Evolutionary conservation across 2,797 vertebrate species (phyloP), one percentile per base, ranked within the genome.

Genomic region (Pempheris klunzingeri): DNA sequence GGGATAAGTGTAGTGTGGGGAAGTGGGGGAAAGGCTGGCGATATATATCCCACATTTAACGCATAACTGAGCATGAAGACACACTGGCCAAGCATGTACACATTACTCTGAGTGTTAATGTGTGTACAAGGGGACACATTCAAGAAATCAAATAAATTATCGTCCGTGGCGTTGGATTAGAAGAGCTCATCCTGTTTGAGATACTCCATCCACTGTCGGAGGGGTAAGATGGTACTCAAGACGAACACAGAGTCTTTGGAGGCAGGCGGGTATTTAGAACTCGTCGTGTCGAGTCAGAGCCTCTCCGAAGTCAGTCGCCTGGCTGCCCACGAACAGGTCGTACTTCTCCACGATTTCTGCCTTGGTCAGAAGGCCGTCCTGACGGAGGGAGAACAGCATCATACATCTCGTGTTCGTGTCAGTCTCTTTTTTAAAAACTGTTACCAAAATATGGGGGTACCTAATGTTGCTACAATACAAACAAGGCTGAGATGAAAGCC

Each of bases 291-390:
- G 95, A 84, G 97, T 97, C 86, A 99, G 92, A 59, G 98, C 98
- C 83, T 99, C 98, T 28, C 98, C 98, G 5, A 99, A 99, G 94
- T 99, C 97, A 30, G 98, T 99, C n/a, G 97, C 98, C 91, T 99
- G 98, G 89, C 98, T 99, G 68, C 98, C 98, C 80, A 99, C 98
- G 69, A 99, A 99, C 83, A 99, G 85, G 87, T 99, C 98, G 7
- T 99, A 98, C 88, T 99, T 99, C 65, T 98, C 96, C 84, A 99
- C 96, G 2, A 99, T 98, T 91, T 99, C 98, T 80, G 96, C 95
- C 81, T 95, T 96, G n/a, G 96, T 97, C 73, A 99, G 94, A 22
- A 89, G 96, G 46, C 97, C 97, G 0, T 99, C 98, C 98, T 99
- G 64, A 73, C 46, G 47, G 59, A 69, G 11, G 26, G 24, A 82